Conservation (phyloP, 2,797 vertebrate species). For the Euthynnus affinis region DNA sequence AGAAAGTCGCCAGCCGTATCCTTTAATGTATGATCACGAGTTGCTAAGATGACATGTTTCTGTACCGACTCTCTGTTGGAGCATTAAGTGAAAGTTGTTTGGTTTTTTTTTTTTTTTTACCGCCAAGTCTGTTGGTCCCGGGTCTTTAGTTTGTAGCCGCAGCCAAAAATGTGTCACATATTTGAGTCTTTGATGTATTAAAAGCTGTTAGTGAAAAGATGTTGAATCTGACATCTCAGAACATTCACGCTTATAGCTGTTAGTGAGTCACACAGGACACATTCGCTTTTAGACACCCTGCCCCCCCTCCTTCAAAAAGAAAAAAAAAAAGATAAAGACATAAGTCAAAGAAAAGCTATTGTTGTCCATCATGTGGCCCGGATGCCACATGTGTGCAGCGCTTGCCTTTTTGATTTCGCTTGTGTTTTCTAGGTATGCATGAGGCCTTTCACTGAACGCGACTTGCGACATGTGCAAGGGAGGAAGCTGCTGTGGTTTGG, state of each 20-base stretch:
- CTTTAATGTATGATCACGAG: no score
- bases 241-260: conserved; percentile 19
- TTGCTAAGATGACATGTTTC: neutral
- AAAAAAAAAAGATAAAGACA: conserved; percentile 18
- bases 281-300: conserved; percentile 27
- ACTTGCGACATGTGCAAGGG: conserved; percentile 46
- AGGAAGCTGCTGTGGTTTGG: conserved; percentile 86
- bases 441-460: conserved; percentile 70
- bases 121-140: neutral
- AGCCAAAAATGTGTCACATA: conserved; percentile 30
- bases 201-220: conserved; percentile 32
- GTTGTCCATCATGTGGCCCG: conserved; percentile 59
- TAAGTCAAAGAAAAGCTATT: conserved; percentile 46
- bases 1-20: no score
- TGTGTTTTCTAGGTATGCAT: conserved; percentile 67
- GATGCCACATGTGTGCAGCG: conserved; percentile 13
- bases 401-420: conserved; percentile 23
- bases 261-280: conserved; percentile 49
- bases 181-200: conserved; percentile 48
- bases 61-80: neutral
- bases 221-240: conserved; percentile 25
- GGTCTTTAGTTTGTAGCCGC: neutral
- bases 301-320: no score
- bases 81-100: neutral
- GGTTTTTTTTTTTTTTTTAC: neutral